Conservation (phyloP, 1,140 invertebrate species). For the Drosophila biarmipes region DNA sequence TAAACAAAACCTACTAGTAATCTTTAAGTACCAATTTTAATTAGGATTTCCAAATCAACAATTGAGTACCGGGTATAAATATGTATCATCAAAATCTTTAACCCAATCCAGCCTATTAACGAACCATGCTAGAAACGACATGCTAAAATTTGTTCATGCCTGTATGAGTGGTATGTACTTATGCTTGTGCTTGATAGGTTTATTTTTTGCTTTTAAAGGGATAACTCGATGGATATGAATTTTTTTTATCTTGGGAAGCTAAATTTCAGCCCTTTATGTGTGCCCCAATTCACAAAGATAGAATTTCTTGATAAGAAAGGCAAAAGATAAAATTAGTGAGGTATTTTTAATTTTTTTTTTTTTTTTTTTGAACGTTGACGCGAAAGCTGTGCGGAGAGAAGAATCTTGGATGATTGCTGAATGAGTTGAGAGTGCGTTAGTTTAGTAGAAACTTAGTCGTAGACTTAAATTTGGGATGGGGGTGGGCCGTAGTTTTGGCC, state of each 20-base stretch:
- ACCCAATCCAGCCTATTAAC: too few species aligned
- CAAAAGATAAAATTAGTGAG: conserved; percentile 3
- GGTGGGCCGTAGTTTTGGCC: conserved; percentile 2
- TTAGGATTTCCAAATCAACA: not conserved
- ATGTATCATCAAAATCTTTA: too few species aligned
- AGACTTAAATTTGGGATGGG: not conserved
- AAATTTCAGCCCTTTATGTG: conserved; percentile 16
- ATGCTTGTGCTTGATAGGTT: conserved; percentile 2
- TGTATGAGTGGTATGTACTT: conserved; percentile 2
- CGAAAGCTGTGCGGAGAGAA: conserved; percentile 49
- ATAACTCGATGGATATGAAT: conserved; percentile 2
- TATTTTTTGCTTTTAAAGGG: not conserved
- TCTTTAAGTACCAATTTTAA: too few species aligned
- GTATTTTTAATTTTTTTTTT: conserved; percentile 2
- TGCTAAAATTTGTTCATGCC: not conserved
- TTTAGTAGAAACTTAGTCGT: conserved; percentile 30
- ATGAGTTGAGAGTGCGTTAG: conserved; percentile 58
- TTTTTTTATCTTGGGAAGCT: conserved; percentile 7
- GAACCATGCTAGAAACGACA: not conserved
- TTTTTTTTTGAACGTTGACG: conserved; percentile 12
- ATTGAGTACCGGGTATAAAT: not conserved
- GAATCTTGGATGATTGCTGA: conserved; percentile 55
- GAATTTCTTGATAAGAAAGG: conserved; percentile 5
- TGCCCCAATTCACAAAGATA: conserved; percentile 17
- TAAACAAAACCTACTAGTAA: too few species aligned